A percentile compares a stretch with the other conserved stretches of the same genome.
phyloP scores from a whole-genome alignment of 2,888 invertebrate species.

The Erannis defoliaria region DNA sequence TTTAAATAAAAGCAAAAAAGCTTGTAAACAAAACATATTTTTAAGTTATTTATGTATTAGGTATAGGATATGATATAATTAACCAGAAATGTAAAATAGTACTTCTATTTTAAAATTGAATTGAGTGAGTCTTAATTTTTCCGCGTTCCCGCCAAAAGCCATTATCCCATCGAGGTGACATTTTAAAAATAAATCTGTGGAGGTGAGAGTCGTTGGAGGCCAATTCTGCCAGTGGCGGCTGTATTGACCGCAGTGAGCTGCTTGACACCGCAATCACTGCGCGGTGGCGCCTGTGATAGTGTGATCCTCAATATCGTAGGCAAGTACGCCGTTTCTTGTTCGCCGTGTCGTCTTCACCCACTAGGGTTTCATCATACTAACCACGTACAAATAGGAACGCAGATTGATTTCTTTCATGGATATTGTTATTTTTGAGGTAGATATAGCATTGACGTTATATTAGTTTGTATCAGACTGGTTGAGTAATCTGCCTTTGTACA shows the following conservation, averaged over 20 bases:
- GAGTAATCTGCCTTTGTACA: too few species aligned
- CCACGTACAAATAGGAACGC: slow-evolving; percentile 3
- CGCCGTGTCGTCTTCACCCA: slow-evolving; percentile 16
- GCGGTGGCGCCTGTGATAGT: slow-evolving; percentile 55
- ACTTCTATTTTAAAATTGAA: too few species aligned
- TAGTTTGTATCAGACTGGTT: too few species aligned
- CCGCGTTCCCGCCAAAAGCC: too few species aligned
- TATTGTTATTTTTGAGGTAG: not conserved
- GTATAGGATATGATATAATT: too few species aligned
- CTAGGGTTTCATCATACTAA: slow-evolving; percentile 8
- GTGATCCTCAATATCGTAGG: slow-evolving; percentile 61
- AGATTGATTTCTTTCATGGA: not conserved
- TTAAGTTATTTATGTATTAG: too few species aligned
- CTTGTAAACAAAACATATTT: too few species aligned
- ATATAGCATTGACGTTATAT: too few species aligned
- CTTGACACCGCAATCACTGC: slow-evolving; percentile 56
- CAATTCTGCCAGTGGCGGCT: slow-evolving; percentile 4
- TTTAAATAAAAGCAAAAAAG: too few species aligned
- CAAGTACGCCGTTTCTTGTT: slow-evolving; percentile 38
- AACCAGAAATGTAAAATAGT: too few species aligned
- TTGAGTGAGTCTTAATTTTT: too few species aligned
- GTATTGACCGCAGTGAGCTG: slow-evolving; percentile 46
- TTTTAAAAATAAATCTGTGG: too few species aligned
- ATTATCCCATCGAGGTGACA: not conserved
- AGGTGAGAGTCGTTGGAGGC: slow-evolving; percentile 5